Base-by-base conservation (phyloP, 1,140 invertebrate species). In the Drosophila leontia region DNA sequence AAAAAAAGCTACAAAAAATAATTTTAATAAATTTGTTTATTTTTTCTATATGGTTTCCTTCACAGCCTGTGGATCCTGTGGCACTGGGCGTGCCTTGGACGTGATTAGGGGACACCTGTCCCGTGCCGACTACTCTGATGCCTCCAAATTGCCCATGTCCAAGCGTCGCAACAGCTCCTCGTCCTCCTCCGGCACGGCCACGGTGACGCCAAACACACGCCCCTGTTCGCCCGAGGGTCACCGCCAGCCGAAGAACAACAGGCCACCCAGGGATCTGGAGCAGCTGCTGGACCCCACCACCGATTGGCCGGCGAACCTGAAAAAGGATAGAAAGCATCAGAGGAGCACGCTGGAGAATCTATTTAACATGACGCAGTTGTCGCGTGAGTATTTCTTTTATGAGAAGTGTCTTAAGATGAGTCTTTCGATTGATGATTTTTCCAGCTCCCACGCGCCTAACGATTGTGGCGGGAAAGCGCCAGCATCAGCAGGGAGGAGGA, bases 281-380 rank as follows among this genome's bases (percentile, higher is more conserved):
- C 53, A 56, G 53, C 19, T 56, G 35, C 53, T 56, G 53, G 35
- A 56, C 35, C 53, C 53, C 53, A 56, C 7, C 13, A 56, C 53
- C 19, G 53, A 56, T 7, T 56, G 53, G 53, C 53, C 53, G 9
- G 53, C 53, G 2, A 56, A 15, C 13, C 23, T 11, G 13, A 39
- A 26, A 4, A 13, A 15, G 35, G 53, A 39, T 13, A n/a, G 13
- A 3, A 23, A 5, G 19, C 53, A 56, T 8, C 13, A 51, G 48
- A 51, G 53, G 35, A 26, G 13, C 19, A 56, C 13, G 8, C 19
- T 56, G 53, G 53, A 56, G 53, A 56, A 39, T 12, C 34, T 56
- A 8, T 56, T 56, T 3, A 56, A 56, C 7, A 39, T 56, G 53
- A 11, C 53, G 8, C 19, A 19, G 13, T 5, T 19, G 23, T 6